Evolutionary conservation across 2,797 vertebrate genomes (phyloP).

Genomic region (Kryptolebias ocellatus): DNA sequence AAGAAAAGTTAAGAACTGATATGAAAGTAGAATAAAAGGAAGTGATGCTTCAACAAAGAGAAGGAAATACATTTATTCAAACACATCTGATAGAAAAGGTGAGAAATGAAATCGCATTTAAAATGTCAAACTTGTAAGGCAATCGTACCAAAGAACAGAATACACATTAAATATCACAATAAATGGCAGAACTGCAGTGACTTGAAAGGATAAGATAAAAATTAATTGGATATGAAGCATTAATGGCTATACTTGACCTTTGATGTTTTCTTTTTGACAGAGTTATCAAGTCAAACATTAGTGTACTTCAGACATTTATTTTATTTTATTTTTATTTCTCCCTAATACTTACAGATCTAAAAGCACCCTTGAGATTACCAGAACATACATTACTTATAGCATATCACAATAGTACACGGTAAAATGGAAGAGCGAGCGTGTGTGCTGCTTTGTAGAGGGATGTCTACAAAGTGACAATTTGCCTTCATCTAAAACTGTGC

Average conservation of each 20-base stretch:
- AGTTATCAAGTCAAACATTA: constrained; percentile 27
- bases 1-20: neutral
- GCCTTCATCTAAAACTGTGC: neutral
- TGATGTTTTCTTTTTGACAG: constrained; percentile 10
- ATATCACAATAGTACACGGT: neutral
- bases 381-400: neutral
- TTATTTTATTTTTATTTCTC: neutral
- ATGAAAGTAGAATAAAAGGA: neutral
- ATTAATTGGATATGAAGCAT: constrained; percentile 19
- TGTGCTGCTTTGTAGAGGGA: too few species aligned
- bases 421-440: too few species aligned
- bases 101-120: constrained; percentile 34
- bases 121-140: constrained; percentile 44
- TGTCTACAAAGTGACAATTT: neutral
- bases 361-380: neutral
- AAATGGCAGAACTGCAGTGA: constrained; percentile 13
- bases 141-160: constrained; percentile 14
- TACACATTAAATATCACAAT: constrained; percentile 24
- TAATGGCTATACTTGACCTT: constrained; percentile 41
- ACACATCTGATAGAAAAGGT: constrained; percentile 5
- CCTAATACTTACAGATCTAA: neutral
- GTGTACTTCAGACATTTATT: too few species aligned
- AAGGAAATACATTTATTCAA: constrained; percentile 25
- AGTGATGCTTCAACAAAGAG: neutral
- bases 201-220: constrained; percentile 35